phyloP scores from a whole-genome alignment of 2,888 invertebrate species.

The Nemurella pictetii region DNA sequence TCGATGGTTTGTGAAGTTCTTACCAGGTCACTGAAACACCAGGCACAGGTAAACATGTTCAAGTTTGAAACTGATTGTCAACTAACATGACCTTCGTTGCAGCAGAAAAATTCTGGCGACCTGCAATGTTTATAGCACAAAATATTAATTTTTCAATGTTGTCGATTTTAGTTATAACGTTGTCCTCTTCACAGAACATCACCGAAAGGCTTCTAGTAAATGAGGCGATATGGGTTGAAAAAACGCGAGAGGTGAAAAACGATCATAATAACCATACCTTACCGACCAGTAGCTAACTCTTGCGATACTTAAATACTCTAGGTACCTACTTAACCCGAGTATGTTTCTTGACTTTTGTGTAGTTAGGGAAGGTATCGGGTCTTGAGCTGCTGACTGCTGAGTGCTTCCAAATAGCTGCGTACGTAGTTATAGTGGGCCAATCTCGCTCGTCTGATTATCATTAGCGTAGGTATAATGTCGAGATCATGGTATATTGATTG shows the following conservation, averaged over 20 bases:
- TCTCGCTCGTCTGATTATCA: background rate
- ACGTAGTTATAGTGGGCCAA: conserved; percentile 4
- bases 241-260: conserved; percentile 82
- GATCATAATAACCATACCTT: too few relatives aligned
- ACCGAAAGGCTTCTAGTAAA: conserved; percentile 94
- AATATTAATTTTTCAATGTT: background rate
- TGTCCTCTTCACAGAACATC: conserved; percentile 79
- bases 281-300: background rate
- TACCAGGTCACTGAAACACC: too few relatives aligned
- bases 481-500: background rate
- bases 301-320: background rate
- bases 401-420: conserved; percentile 18
- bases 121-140: background rate
- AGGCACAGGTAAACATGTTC: too few relatives aligned
- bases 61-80: too few relatives aligned
- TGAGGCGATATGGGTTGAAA: conserved; percentile 91
- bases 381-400: conserved; percentile 25
- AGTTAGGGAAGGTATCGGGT: conserved; percentile 26
- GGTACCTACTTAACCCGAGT: background rate
- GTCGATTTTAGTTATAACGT: conserved; percentile 23
- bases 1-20: too few relatives aligned
- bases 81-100: too few relatives aligned
- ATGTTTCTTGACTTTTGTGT: conserved; percentile 7
- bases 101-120: too few relatives aligned
- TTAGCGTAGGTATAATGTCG: background rate